phyloP scores from a whole-genome alignment of 2,888 invertebrate species.

The Charanyca ferruginea region DNA sequence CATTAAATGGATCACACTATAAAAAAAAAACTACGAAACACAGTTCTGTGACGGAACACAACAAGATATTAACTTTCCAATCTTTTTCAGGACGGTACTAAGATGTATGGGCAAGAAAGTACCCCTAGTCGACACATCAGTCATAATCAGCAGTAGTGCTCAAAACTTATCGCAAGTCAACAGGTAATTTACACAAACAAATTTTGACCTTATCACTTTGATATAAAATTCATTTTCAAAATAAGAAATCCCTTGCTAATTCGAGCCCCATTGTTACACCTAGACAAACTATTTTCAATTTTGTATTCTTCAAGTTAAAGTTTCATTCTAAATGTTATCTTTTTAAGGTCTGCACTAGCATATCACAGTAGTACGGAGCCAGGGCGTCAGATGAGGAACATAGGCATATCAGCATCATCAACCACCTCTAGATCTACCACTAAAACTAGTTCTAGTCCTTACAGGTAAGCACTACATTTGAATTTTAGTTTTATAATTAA shows the following conservation, averaged over 20 bases:
- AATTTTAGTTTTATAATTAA: no score
- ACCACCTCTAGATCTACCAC: conserved; percentile 98
- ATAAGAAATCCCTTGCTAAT: not conserved
- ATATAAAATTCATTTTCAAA: not conserved
- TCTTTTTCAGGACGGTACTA: conserved; percentile 93
- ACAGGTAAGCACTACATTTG: conserved; percentile 89
- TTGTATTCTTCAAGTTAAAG: accelerated
- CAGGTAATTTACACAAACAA: conserved; percentile 73
- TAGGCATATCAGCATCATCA: conserved; percentile 98
- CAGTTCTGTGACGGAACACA: no score
- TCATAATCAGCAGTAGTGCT: conserved; percentile 94
- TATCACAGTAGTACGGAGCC: conserved; percentile 93
- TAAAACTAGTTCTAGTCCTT: conserved; percentile 98
- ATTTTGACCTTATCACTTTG: not conserved
- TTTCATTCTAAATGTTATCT: conserved; percentile 35
- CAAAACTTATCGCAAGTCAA: conserved; percentile 93
- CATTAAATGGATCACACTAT: no score
- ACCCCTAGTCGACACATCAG: conserved; percentile 94
- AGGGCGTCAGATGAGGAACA: conserved; percentile 91
- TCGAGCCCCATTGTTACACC: not conserved
- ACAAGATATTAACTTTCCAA: not conserved
- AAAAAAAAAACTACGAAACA: not conserved
- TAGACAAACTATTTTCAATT: not conserved
- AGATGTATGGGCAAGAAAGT: conserved; percentile 96
- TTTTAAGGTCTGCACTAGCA: conserved; percentile 94